A percentile compares a stretch with the other conserved stretches of the same genome.
These are phyloP conservation scores for pig (Sus scrofa) DNA, from an alignment of 2,113 vertebrate genomes.

Conservation along the genomic window DNA sequence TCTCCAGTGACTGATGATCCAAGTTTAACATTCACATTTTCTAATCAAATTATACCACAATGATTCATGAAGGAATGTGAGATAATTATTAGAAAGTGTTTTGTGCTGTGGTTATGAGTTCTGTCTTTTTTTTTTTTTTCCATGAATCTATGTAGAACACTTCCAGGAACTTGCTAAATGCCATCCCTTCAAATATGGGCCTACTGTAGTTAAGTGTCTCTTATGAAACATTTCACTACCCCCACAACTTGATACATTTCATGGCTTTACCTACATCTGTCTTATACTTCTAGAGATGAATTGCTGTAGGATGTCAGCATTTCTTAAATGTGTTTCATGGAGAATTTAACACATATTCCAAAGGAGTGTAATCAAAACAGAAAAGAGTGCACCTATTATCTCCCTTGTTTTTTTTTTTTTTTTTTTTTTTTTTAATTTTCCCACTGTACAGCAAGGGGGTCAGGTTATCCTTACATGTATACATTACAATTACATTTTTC, in stretches of 20 bases:
- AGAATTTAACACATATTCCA: background rate
- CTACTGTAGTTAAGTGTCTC: background rate
- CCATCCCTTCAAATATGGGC: background rate
- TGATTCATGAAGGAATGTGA: accelerated
- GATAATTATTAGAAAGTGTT: background rate
- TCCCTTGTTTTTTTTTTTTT: no score
- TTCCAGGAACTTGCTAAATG: background rate
- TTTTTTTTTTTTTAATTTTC: no score
- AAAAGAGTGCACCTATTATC: background rate
- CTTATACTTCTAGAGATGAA: background rate
- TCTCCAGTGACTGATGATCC: background rate
- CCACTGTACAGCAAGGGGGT: no score
- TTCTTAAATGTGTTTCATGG: background rate
- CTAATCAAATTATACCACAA: background rate
- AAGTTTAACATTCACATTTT: background rate
- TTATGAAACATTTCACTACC: no score
- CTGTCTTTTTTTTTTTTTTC: background rate
- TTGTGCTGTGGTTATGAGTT: background rate
- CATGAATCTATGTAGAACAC: background rate
- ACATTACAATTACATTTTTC: no score
- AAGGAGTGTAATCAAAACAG: background rate
- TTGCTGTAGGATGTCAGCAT: background rate
- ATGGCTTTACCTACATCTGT: no score
- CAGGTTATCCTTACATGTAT: no score
- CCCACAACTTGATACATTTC: background rate